These are phyloP conservation scores for Dipus sagitta DNA, from an alignment of 2,797 vertebrate species.

Conservation along the genomic window DNA sequence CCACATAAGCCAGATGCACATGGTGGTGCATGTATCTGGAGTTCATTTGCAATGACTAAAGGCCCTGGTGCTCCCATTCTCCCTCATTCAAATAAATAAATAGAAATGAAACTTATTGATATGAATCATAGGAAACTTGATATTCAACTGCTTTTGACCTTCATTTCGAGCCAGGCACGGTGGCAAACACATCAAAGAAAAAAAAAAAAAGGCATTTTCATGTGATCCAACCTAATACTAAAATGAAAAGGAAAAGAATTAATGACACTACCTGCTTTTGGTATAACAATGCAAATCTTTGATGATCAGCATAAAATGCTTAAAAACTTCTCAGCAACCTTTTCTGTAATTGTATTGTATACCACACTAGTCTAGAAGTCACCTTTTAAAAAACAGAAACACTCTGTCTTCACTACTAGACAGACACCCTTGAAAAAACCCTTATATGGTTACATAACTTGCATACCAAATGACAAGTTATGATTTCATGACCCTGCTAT, in stretches of 20 bases:
- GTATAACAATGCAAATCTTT: slow-evolving; percentile 50
- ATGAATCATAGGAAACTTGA: slow-evolving; percentile 59
- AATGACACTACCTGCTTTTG: slow-evolving; percentile 48
- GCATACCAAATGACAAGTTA: slow-evolving; percentile 59
- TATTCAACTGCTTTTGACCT: slow-evolving; percentile 63
- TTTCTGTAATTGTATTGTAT: slow-evolving; percentile 55
- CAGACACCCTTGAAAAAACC: slow-evolving; percentile 55
- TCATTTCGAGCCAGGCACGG: neutral
- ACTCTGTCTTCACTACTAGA: slow-evolving; percentile 13
- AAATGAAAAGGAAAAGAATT: slow-evolving; percentile 63
- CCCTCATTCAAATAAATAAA: neutral
- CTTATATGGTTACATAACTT: slow-evolving; percentile 49
- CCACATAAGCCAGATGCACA: too few relatives aligned
- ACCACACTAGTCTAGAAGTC: slow-evolving; percentile 46
- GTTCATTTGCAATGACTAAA: too few relatives aligned
- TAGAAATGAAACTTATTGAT: slow-evolving; percentile 51
- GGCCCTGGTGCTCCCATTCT: neutral
- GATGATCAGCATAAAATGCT: slow-evolving; percentile 35
- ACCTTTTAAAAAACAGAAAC: slow-evolving; percentile 60
- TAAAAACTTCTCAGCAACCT: slow-evolving; percentile 56
- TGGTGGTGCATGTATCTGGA: too few relatives aligned
- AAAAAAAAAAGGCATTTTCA: neutral
- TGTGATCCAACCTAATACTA: slow-evolving; percentile 66
- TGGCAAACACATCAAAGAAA: too few relatives aligned
- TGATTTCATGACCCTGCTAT: slow-evolving; percentile 12